Conservation (phyloP, 1,140 invertebrate genomes). For the Coenobita brevimanus region DNA sequence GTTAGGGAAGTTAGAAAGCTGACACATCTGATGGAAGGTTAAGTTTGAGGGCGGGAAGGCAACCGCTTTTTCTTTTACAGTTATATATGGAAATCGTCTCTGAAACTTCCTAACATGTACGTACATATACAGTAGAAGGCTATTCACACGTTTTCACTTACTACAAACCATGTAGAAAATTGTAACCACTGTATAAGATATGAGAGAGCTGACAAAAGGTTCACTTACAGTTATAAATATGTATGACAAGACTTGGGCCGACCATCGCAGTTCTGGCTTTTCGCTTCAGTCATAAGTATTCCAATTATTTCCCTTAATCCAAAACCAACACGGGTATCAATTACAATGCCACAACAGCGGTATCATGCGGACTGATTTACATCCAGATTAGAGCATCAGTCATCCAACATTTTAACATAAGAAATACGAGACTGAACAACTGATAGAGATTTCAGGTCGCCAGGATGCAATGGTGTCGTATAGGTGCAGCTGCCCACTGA, state of each 20-base stretch:
- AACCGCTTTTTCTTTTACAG: no score
- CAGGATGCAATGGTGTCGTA: no score
- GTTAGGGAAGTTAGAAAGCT: no score
- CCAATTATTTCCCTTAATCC: slow-evolving; percentile 21
- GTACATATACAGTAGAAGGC: no score
- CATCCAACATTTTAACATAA: slow-evolving; percentile 1
- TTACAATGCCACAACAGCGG: slow-evolving; percentile 56
- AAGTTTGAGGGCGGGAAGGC: no score
- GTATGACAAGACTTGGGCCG: slow-evolving; percentile 36
- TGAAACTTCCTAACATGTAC: no score
- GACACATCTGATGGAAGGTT: no score
- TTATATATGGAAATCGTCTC: no score
- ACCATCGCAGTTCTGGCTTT: slow-evolving; percentile 21
- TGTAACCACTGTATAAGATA: slow-evolving; percentile 17
- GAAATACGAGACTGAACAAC: no score
- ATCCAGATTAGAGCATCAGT: background rate
- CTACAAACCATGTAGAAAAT: background rate
- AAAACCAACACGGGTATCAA: slow-evolving; percentile 29
- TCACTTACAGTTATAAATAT: slow-evolving; percentile 20
- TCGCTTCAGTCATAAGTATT: background rate
- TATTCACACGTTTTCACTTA: no score
- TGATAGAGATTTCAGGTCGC: no score
- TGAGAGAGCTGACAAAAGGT: slow-evolving; percentile 30
- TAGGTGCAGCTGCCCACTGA: no score
- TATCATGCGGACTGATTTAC: slow-evolving; percentile 29